Evolutionary conservation across 2,888 invertebrate genomes (phyloP).

Genomic region (Lissonota sp.): DNA sequence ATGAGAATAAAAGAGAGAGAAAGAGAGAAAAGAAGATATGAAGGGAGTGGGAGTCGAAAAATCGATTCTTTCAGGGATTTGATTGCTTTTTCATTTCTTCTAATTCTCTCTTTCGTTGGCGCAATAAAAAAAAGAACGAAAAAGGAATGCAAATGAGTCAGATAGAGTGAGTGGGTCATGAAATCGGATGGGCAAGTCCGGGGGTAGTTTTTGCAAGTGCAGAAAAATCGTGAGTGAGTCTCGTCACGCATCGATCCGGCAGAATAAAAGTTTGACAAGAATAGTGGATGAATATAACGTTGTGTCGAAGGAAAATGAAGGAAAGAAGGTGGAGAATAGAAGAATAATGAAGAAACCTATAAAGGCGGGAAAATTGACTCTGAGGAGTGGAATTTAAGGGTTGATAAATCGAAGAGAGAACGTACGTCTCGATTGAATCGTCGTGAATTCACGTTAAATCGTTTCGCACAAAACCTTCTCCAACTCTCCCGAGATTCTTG

Average conservation of each 20-base stretch:
- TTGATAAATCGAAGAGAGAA: slow-evolving; percentile 30
- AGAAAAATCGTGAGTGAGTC: slow-evolving; percentile 4
- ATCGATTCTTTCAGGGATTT: slow-evolving; percentile 1
- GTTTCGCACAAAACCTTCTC: slow-evolving; percentile 1
- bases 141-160: slow-evolving; percentile 7
- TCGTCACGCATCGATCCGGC: neutral
- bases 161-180: slow-evolving; percentile 5
- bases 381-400: slow-evolving; percentile 30
- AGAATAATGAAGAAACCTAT: slow-evolving; percentile 23
- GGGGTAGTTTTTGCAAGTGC: slow-evolving; percentile 17
- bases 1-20: neutral
- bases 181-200: neutral
- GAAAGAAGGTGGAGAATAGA: neutral
- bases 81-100: slow-evolving; percentile 29
- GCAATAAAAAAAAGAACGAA: neutral
- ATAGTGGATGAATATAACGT: no score
- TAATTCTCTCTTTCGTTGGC: neutral
- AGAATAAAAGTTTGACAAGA: slow-evolving; percentile 37
- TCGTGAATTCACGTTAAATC: slow-evolving; percentile 12
- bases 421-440: slow-evolving; percentile 19
- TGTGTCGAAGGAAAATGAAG: slow-evolving; percentile 19
- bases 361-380: slow-evolving; percentile 21
- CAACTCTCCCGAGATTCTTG: neutral
- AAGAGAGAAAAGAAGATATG: neutral
- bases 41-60: neutral